phyloP scores from a whole-genome alignment of 2,888 invertebrate genomes.

The Chrysina gloriosa region DNA sequence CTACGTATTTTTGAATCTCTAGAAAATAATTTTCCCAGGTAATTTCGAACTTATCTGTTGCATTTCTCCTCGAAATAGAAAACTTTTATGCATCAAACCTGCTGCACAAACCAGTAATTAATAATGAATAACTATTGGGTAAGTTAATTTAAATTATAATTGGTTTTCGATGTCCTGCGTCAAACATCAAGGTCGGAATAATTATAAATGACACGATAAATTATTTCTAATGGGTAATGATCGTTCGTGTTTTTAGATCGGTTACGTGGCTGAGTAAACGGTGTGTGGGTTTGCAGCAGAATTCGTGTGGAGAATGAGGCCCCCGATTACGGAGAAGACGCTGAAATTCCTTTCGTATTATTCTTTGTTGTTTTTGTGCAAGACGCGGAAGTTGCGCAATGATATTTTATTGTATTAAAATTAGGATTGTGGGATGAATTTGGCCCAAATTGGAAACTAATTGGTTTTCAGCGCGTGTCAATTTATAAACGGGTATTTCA shows the following conservation, averaged over 20 bases:
- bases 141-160: background rate
- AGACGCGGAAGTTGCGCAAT: background rate
- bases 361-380: background rate
- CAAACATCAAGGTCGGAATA: background rate
- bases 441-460: too few relatives aligned
- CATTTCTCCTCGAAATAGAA: too few relatives aligned
- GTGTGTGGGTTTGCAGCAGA: background rate
- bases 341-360: constrained; percentile 1
- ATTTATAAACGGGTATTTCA: too few relatives aligned
- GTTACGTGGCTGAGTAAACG: background rate
- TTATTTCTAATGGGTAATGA: constrained; percentile 16
- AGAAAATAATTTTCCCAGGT: too few relatives aligned
- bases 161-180: background rate
- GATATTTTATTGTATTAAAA: background rate
- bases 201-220: background rate
- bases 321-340: too few relatives aligned
- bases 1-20: too few relatives aligned
- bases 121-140: background rate
- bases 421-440: background rate
- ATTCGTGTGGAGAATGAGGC: too few relatives aligned
- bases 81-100: background rate
- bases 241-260: constrained; percentile 6
- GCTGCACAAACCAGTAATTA: background rate
- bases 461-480: too few relatives aligned
- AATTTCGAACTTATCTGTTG: too few relatives aligned